phyloP scores from a whole-genome alignment of 1,140 invertebrate species.

The Papilio dardanus region DNA sequence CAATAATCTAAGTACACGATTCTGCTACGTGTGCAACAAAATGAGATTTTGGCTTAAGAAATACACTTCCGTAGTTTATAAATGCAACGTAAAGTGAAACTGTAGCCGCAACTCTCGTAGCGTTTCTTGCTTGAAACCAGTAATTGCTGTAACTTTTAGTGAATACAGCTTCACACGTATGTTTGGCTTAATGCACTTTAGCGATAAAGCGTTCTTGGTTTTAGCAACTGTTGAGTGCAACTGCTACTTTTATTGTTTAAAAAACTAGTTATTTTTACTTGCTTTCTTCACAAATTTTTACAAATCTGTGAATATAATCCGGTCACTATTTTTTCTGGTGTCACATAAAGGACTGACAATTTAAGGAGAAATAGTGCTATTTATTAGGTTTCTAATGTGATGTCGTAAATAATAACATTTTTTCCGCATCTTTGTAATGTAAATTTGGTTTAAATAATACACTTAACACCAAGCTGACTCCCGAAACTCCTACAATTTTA shows the following conservation, averaged over 20 bases:
- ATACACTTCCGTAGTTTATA: neutral
- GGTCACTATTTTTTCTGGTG: no score
- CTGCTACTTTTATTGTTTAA: neutral
- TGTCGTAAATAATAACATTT: no score
- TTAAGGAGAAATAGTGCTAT: no score
- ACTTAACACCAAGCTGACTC: neutral
- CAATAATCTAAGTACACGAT: neutral
- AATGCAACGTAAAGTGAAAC: slow-evolving; percentile 15
- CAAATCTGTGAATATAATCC: no score
- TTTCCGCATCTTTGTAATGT: no score
- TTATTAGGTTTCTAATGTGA: no score
- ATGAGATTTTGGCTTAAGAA: neutral
- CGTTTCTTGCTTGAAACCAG: slow-evolving; percentile 13
- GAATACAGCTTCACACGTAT: neutral
- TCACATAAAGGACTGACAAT: no score
- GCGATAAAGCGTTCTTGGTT: neutral
- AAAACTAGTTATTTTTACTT: neutral
- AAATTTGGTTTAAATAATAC: neutral
- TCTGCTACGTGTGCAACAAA: neutral
- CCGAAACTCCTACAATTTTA: neutral
- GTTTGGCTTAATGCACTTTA: neutral
- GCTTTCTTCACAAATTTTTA: no score
- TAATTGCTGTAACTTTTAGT: slow-evolving; percentile 27
- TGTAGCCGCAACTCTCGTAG: neutral
- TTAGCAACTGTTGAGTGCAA: neutral